Percentiles rank a stretch among this genome's conserved stretches.
Evolutionary conservation across 2,888 invertebrate species (phyloP).

Genomic region (Nysson spinosus): DNA sequence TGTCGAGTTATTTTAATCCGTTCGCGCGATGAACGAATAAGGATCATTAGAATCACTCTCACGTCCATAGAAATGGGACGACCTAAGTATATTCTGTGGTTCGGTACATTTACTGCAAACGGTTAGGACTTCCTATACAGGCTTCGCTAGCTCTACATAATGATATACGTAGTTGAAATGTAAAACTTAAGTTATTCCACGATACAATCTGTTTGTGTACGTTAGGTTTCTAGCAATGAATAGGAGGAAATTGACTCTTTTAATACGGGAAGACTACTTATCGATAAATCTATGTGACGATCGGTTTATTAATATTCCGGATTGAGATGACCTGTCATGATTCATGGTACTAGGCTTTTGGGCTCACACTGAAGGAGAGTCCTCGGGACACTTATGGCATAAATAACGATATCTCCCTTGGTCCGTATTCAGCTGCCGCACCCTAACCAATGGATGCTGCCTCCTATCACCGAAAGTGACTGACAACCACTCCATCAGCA

Average conservation of each 20-base stretch:
- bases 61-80: no score
- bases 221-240: background rate
- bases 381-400: constrained; percentile 57
- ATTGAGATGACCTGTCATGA: constrained; percentile 26
- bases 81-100: no score
- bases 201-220: background rate
- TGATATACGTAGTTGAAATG: no score
- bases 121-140: no score
- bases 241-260: constrained; percentile 12
- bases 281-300: constrained; percentile 31
- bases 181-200: no score
- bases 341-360: constrained; percentile 44
- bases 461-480: constrained; percentile 54
- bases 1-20: constrained; percentile 8
- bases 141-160: no score
- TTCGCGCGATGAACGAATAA: no score
- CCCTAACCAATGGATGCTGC: constrained; percentile 54
- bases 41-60: no score
- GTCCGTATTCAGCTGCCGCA: constrained; percentile 62
- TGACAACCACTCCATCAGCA: constrained; percentile 66
- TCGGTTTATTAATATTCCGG: constrained; percentile 51
- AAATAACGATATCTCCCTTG: constrained; percentile 69
- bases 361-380: constrained; percentile 41
- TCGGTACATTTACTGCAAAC: no score
- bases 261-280: constrained; percentile 3